Conservation (phyloP, 1,140 invertebrate genomes). For the Phymorhynchus buccinoides region DNA sequence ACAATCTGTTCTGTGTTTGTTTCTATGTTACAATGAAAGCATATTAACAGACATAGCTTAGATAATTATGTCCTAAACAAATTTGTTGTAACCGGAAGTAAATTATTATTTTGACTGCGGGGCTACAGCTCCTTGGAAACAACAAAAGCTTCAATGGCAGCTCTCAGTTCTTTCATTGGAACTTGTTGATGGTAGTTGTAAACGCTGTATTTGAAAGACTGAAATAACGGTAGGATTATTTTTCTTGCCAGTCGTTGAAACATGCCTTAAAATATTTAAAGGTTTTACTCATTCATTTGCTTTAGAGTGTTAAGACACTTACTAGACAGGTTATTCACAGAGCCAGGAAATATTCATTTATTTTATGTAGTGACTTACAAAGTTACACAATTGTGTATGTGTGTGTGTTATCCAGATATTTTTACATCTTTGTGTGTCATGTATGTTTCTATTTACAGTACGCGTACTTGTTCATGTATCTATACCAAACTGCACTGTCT, state of each 20-base stretch:
- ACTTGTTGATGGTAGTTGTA: conserved; percentile 5
- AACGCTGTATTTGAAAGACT: background rate
- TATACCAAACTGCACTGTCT: too few species aligned
- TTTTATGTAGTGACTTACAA: too few species aligned
- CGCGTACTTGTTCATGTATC: too few species aligned
- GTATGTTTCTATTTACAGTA: background rate
- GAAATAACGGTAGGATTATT: conserved; percentile 12
- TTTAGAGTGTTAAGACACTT: too few species aligned
- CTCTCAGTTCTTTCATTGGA: background rate
- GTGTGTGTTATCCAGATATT: background rate
- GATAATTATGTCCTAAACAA: background rate
- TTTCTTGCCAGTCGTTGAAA: too few species aligned
- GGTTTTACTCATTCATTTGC: too few species aligned
- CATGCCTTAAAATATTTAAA: too few species aligned
- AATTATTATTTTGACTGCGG: too few species aligned
- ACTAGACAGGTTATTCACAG: too few species aligned
- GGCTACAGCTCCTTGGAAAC: conserved; percentile 14
- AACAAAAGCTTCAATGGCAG: conserved; percentile 21
- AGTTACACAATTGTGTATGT: too few species aligned
- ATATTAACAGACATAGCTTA: background rate
- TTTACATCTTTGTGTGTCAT: conserved; percentile 1
- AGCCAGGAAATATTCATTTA: too few species aligned
- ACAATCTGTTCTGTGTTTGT: too few species aligned
- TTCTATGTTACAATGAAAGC: background rate
- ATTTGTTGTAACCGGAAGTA: conserved; percentile 28